Conservation (phyloP, 1,140 invertebrate species). For the Pomacea maculata region DNA sequence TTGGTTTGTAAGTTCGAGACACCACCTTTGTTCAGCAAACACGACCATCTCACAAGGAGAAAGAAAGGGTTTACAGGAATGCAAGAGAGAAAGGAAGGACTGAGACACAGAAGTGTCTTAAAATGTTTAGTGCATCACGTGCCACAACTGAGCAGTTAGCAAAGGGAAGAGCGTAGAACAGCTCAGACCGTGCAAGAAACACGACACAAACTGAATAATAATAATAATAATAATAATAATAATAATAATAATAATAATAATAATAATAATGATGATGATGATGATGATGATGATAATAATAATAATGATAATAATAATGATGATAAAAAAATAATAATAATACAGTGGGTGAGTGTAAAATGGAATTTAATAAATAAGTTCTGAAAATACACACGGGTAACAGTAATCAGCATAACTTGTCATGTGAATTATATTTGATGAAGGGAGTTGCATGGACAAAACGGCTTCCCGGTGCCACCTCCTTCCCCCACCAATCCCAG, state of each 20-base stretch:
- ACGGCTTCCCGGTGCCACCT: too few relatives aligned
- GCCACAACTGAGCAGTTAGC: background rate
- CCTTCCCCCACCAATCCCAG: too few relatives aligned
- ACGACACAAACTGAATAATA: background rate
- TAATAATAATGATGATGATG: too few relatives aligned
- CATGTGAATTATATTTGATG: background rate
- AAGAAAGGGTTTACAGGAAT: background rate
- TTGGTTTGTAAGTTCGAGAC: background rate
- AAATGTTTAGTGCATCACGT: background rate
- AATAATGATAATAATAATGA: too few relatives aligned
- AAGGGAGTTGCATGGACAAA: background rate
- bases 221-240: too few relatives aligned
- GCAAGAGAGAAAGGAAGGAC: background rate
- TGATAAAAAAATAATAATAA: too few relatives aligned
- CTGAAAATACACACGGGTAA: background rate
- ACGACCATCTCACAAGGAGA: background rate
- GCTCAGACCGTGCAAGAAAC: background rate
- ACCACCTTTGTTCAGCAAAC: background rate
- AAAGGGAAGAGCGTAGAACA: background rate
- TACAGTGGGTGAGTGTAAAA: background rate
- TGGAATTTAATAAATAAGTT: background rate
- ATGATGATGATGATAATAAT: too few relatives aligned
- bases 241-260: too few relatives aligned
- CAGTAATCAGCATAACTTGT: background rate
- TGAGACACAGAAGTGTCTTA: background rate